Percentiles rank a stretch among this genome's conserved stretches.
Conservation (phyloP, 2,888 invertebrate species). For the Poecilobothrus nobilitatus region DNA sequence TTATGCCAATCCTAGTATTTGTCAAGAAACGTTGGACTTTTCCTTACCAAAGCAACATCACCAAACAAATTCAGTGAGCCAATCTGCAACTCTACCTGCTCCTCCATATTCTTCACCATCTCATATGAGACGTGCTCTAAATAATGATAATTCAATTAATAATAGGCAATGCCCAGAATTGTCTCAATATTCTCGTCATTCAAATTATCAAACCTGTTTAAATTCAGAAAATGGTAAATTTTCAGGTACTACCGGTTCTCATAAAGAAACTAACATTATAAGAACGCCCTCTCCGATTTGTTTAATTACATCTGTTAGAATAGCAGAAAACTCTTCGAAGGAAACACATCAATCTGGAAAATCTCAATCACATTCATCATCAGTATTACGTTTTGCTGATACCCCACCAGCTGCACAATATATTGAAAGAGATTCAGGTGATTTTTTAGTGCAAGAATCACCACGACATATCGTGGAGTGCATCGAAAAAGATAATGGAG, state of each 20-base stretch:
- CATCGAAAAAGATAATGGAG: constrained; percentile 42
- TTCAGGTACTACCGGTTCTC: constrained; percentile 14
- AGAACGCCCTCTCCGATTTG: constrained; percentile 16
- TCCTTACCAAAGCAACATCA: background rate
- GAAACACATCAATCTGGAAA: constrained; percentile 17
- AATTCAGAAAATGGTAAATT: background rate
- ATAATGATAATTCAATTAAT: constrained; percentile 17
- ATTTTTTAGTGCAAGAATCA: constrained; percentile 42
- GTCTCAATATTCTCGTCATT: constrained; percentile 16
- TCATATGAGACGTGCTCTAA: constrained; percentile 17
- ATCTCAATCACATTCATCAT: constrained; percentile 30
- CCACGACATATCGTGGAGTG: constrained; percentile 43
- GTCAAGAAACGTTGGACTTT: constrained; percentile 13
- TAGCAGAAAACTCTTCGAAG: background rate
- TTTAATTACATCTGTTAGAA: background rate
- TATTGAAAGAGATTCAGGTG: constrained; percentile 42
- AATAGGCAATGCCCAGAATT: constrained; percentile 15
- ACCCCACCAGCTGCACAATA: constrained; percentile 40
- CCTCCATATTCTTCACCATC: constrained; percentile 13
- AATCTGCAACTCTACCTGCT: constrained; percentile 11
- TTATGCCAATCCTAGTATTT: constrained; percentile 10
- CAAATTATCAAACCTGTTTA: background rate
- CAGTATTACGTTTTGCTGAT: constrained; percentile 37
- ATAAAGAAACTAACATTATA: constrained; percentile 17
- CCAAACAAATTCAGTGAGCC: constrained; percentile 9